phyloP scores from a whole-genome alignment of 2,113 vertebrate species.

The Cromileptes altivelis region DNA sequence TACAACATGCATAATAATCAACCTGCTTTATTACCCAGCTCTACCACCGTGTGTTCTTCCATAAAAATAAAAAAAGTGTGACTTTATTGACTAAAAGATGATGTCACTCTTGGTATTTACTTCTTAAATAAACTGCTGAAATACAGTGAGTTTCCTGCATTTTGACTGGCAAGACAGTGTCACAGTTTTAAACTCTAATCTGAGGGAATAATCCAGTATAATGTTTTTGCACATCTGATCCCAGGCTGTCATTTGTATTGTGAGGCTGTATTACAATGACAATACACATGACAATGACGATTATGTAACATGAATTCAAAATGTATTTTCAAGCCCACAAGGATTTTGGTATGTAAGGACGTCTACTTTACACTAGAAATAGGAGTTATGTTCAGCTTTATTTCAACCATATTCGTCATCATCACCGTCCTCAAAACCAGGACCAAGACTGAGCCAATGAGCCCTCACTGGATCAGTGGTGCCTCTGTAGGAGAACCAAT shows the following conservation, averaged over 20 bases:
- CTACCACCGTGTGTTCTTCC: background rate
- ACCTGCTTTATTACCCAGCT: background rate
- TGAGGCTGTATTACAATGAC: background rate
- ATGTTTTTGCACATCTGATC: background rate
- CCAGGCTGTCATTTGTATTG: background rate
- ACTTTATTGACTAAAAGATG: background rate
- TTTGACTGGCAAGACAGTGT: background rate
- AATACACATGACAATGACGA: background rate
- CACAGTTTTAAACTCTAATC: background rate
- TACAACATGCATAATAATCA: background rate
- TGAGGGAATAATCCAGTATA: background rate
- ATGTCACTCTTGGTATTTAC: background rate
- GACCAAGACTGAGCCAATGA: background rate
- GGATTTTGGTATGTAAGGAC: background rate
- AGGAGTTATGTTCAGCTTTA: background rate
- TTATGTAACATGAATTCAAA: background rate
- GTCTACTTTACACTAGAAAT: background rate
- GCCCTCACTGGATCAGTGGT: background rate
- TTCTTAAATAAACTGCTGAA: background rate
- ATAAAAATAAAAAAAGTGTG: too few species aligned
- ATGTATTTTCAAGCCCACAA: background rate
- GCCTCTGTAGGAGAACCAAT: background rate
- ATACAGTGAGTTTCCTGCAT: background rate
- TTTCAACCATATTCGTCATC: background rate
- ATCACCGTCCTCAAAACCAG: background rate